These are phyloP conservation scores for Diceros bicornis DNA, from an alignment of 2,797 vertebrate species.

Conservation along the genomic window DNA sequence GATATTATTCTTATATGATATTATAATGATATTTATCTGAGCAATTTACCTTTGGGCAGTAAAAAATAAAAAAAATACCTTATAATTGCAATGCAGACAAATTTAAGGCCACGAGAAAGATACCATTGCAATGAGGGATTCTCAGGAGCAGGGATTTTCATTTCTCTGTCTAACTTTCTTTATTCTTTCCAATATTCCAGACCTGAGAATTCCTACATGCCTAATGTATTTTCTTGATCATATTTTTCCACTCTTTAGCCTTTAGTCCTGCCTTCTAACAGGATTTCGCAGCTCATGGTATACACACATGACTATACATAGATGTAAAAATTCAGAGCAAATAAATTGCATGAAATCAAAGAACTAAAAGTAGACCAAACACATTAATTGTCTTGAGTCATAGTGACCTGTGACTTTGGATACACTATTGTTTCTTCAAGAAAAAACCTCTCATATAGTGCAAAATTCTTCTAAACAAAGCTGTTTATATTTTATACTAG, in stretches of 20 bases:
- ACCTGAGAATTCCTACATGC: neutral
- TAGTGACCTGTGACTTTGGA: neutral
- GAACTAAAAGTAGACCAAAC: neutral
- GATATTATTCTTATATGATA: neutral
- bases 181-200: neutral
- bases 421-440: neutral
- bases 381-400: neutral
- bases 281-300: neutral
- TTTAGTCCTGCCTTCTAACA: neutral
- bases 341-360: neutral
- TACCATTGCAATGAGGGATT: neutral
- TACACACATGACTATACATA: neutral
- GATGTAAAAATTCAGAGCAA: neutral
- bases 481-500: neutral
- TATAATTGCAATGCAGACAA: neutral
- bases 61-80: neutral
- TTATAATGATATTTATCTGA: neutral
- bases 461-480: neutral
- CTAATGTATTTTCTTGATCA: neutral
- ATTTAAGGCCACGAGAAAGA: neutral
- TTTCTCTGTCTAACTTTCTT: neutral
- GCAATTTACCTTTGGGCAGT: neutral
- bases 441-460: neutral
- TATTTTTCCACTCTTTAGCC: neutral
- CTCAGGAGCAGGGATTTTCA: neutral